phyloP scores from a whole-genome alignment of 1,140 invertebrate genomes.

The Heliconius eleuchia region DNA sequence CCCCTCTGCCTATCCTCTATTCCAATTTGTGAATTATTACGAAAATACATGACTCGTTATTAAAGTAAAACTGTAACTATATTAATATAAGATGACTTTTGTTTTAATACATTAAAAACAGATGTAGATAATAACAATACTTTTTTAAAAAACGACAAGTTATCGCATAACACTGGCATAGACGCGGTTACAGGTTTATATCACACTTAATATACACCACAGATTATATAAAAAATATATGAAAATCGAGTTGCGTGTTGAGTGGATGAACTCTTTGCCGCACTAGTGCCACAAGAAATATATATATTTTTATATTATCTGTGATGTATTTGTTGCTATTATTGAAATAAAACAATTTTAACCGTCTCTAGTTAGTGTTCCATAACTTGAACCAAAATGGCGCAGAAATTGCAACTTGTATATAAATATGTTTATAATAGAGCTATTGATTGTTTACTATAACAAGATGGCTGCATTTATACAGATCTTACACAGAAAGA shows the following conservation, averaged over 20 bases:
- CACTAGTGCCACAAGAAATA: not conserved
- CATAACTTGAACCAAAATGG: not conserved
- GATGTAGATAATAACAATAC: not conserved
- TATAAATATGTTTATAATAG: not conserved
- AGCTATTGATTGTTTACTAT: not conserved
- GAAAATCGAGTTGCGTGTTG: too few species aligned
- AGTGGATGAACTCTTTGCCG: too few species aligned
- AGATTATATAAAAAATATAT: not conserved
- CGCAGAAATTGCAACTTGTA: not conserved
- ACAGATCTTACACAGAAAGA: not conserved
- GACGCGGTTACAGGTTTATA: not conserved
- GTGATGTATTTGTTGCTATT: not conserved
- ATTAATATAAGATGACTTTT: too few species aligned
- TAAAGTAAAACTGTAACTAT: too few species aligned
- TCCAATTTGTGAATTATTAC: too few species aligned
- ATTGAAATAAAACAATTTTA: not conserved
- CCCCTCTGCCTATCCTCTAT: too few species aligned
- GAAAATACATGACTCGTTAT: too few species aligned
- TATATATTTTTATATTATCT: not conserved
- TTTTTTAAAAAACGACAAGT: not conserved
- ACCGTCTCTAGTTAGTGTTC: not conserved
- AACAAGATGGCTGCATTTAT: not conserved
- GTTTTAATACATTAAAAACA: not conserved
- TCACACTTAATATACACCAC: not conserved
- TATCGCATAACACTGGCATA: constrained; percentile 2